Base-by-base conservation (phyloP, 2,888 invertebrate genomes). In the Caenorhabditis uteleia region DNA sequence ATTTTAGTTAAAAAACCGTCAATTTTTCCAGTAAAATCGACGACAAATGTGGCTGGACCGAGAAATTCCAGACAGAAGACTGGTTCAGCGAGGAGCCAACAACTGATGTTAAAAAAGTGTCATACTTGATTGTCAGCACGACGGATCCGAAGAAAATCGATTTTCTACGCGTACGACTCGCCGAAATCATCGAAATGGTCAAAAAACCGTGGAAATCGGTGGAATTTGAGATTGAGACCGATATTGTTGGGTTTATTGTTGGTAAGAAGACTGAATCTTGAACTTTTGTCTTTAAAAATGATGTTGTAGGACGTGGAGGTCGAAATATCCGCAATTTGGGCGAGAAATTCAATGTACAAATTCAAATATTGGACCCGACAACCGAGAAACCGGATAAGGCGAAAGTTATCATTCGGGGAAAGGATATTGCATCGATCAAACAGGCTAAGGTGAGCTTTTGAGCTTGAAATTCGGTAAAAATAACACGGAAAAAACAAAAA, bases 241-340 rank as follows among this genome's bases (percentile, higher is more conserved):
- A 55, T 31, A 51, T 55, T 39, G 50, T 61, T 34, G 61, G 61
- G 12, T 61, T 46, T 42, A 45, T 55, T 27, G 55, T 61, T 27
- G 58, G 58, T 58, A 16, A 12, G 57, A n/a, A n/a, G n/a, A n/a
- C n/a, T n/a, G n/a, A n/a, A n/a, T n/a, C n/a, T n/a, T n/a, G n/a
- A n/a, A n/a, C n/a, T n/a, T n/a, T n/a, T n/a, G n/a, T n/a, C n/a
- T n/a, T n/a, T n/a, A 16, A 18, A 38, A 3, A 42, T 33, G 25
- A 16, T 23, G n/a, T 25, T 47, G 0, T 21, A 48, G 61, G 61
- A 21, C 39, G 31, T n/a, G 55, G 55, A 10, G 61, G 61, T n/a
- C 42, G 50, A 5, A 40, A 55, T 40, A 55, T 61, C 23, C 44
- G 47, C 31, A 51, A 45, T 8, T 46, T 61, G 7, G 45, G 48